These are phyloP conservation scores for Oasisia sp. DNA, from an alignment of 2,888 invertebrate genomes.

Conservation along the genomic window DNA sequence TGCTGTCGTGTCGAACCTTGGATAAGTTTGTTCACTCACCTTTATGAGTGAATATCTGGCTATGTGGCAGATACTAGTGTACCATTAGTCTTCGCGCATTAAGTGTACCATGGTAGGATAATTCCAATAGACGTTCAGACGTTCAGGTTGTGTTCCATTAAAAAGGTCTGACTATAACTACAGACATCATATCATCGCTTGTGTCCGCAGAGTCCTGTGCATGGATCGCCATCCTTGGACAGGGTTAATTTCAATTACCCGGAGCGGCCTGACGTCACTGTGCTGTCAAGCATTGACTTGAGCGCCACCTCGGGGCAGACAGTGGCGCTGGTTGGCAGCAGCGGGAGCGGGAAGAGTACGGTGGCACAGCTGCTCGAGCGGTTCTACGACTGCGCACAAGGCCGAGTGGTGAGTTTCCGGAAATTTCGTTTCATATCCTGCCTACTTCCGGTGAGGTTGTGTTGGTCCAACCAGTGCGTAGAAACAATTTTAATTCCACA, in stretches of 20 bases:
- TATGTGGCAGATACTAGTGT: no score
- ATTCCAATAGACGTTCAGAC: no score
- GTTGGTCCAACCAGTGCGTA: no score
- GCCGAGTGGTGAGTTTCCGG: conserved; percentile 46
- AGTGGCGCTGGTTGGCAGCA: conserved; percentile 71
- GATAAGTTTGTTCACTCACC: no score
- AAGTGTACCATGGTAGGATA: no score
- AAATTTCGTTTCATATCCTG: not conserved
- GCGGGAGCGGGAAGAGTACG: conserved; percentile 91
- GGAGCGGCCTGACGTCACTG: conserved; percentile 50
- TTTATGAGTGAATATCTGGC: no score
- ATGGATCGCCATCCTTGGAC: not conserved
- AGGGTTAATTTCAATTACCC: not conserved
- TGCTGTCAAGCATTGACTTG: conserved; percentile 63
- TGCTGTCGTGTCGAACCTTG: no score
- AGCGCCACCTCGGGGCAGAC: conserved; percentile 59
- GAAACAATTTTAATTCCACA: no score
- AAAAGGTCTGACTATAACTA: not conserved
- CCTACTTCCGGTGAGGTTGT: no score
- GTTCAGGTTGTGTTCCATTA: no score
- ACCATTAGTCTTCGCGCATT: no score
- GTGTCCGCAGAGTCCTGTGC: not conserved
- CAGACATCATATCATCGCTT: not conserved
- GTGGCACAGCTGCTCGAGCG: conserved; percentile 84
- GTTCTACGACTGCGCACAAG: conserved; percentile 74